These are phyloP conservation scores for Drosophila phalerata DNA, from an alignment of 2,888 invertebrate genomes.

Conservation along the genomic window DNA sequence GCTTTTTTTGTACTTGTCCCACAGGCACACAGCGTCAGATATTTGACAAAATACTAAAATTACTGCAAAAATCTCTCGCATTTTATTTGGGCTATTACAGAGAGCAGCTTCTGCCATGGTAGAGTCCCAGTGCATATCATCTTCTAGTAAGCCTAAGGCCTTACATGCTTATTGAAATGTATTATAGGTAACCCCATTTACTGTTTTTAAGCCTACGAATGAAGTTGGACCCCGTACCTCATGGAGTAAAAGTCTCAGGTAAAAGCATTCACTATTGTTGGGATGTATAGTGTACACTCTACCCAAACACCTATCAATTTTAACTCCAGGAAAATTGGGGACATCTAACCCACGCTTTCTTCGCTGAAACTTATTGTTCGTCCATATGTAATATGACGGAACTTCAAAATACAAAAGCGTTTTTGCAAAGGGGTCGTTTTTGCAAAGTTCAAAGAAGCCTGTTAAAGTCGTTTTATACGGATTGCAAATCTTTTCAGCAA, in stretches of 20 bases:
- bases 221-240: background rate
- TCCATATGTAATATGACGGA: no score
- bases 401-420: no score
- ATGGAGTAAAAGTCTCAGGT: background rate
- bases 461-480: no score
- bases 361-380: background rate
- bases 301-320: background rate
- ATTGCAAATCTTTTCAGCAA: no score
- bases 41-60: background rate
- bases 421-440: no score
- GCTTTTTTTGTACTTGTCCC: background rate
- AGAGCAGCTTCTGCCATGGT: background rate
- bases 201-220: background rate
- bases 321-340: background rate
- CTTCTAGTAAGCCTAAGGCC: background rate
- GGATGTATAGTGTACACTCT: background rate
- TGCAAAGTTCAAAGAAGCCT: no score
- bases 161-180: background rate
- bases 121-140: conserved; percentile 1
- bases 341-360: background rate
- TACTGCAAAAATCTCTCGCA: background rate
- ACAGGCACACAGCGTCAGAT: background rate
- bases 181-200: no score
- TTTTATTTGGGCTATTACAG: background rate
- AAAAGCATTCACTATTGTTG: background rate